Conservation (phyloP, 30 jellyfish, hydroid and myxozoan species). For the Turritopsis dohrnii region DNA sequence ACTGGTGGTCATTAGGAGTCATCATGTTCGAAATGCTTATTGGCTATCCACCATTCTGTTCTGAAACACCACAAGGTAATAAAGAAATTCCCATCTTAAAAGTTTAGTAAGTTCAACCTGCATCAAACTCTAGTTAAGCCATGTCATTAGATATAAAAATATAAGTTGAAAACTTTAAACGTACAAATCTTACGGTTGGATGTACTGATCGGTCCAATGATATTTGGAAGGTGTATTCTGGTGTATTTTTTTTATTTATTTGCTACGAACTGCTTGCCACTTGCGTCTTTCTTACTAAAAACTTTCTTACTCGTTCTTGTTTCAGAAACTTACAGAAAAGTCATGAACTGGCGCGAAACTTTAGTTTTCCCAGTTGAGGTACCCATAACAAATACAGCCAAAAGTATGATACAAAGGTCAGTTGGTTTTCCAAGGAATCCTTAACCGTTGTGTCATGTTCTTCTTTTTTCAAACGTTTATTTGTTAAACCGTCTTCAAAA, state of each 20-base stretch:
- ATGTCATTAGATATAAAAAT: too few species aligned
- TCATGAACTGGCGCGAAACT: slow-evolving; percentile 95
- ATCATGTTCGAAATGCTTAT: slow-evolving; percentile 97
- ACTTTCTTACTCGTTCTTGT: background rate
- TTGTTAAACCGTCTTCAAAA: background rate
- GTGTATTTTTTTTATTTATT: background rate
- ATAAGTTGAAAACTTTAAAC: too few species aligned
- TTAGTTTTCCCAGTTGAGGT: slow-evolving; percentile 87
- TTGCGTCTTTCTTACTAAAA: background rate
- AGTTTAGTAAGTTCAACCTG: too few species aligned
- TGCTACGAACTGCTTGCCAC: background rate
- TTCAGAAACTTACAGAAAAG: slow-evolving; percentile 91
- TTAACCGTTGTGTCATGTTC: background rate
- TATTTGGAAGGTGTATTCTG: too few species aligned
- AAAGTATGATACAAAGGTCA: slow-evolving; percentile 60
- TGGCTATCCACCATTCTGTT: slow-evolving; percentile 99
- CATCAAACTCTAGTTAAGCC: too few species aligned
- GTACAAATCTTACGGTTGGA: too few species aligned
- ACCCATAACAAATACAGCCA: slow-evolving; percentile 85
- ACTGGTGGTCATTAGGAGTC: slow-evolving; percentile 99
- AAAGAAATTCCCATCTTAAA: too few species aligned
- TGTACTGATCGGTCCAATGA: too few species aligned
- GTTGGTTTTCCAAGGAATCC: background rate
- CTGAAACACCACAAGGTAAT: slow-evolving; percentile 98
- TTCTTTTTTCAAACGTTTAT: background rate